Evolutionary conservation across 2,888 invertebrate genomes (phyloP).

Genomic region (Plebejus melissa): DNA sequence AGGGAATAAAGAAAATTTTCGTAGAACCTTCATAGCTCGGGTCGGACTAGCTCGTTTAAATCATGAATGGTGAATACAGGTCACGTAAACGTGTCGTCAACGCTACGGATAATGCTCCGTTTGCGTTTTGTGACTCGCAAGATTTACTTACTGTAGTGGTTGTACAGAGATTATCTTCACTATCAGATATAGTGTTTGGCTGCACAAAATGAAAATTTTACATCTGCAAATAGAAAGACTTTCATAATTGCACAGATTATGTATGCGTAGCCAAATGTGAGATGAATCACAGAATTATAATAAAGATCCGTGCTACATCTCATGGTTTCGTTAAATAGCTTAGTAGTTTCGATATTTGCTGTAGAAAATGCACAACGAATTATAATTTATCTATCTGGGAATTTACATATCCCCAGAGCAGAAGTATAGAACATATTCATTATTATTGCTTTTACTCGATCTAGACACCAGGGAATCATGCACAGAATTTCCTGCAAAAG

Average conservation of each 20-base stretch:
- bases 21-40: background rate
- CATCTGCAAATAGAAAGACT: background rate
- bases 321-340: too few species aligned
- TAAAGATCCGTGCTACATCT: too few species aligned
- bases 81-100: background rate
- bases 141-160: background rate
- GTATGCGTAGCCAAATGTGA: too few species aligned
- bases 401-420: too few species aligned
- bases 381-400: too few species aligned
- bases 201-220: background rate
- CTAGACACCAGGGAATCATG: too few species aligned
- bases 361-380: too few species aligned
- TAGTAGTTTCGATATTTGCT: background rate
- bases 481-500: too few species aligned
- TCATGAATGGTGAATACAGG: conserved; percentile 8
- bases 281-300: too few species aligned
- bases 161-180: background rate
- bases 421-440: too few species aligned
- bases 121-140: conserved; percentile 3
- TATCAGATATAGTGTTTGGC: too few species aligned
- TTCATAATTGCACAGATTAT: background rate
- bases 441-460: too few species aligned
- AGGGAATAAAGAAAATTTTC: background rate
- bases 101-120: conserved; percentile 3
- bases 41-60: background rate